phyloP scores from a whole-genome alignment of 2,888 invertebrate genomes.

The Apodemia duryi region DNA sequence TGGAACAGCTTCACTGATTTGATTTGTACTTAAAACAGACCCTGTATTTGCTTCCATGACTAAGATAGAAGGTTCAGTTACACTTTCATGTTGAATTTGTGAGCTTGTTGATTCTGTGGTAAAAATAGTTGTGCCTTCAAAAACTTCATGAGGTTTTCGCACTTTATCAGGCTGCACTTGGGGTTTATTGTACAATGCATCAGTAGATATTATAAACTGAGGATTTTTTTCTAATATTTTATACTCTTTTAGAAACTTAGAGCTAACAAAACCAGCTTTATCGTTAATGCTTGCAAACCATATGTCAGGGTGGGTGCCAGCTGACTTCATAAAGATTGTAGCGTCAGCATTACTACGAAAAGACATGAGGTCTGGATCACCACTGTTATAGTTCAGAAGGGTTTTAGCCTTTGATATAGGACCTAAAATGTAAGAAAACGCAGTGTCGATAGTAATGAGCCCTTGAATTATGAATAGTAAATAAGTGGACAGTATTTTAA shows the following conservation, averaged over 20 bases:
- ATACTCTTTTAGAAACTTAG: constrained; percentile 78
- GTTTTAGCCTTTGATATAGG: constrained; percentile 83
- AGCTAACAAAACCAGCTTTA: constrained; percentile 83
- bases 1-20: background rate
- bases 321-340: constrained; percentile 84
- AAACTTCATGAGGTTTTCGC: constrained; percentile 67
- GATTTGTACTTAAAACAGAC: constrained; percentile 2
- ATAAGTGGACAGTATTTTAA: too few relatives aligned
- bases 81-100: constrained; percentile 25
- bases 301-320: constrained; percentile 77
- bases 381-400: constrained; percentile 75
- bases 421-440: constrained; percentile 51
- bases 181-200: constrained; percentile 32
- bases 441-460: background rate
- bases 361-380: constrained; percentile 78
- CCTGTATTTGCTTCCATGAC: constrained; percentile 1
- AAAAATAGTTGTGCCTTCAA: constrained; percentile 84
- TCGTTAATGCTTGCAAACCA: constrained; percentile 86
- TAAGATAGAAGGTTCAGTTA: background rate
- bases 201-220: constrained; percentile 52
- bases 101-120: constrained; percentile 43
- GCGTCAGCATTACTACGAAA: constrained; percentile 79
- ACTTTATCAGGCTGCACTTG: constrained; percentile 62
- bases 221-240: constrained; percentile 65
- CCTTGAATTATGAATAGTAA: too few relatives aligned